Evolutionary conservation across 2,113 vertebrate genomes (phyloP).

Genomic region (Prolemur simus): DNA sequence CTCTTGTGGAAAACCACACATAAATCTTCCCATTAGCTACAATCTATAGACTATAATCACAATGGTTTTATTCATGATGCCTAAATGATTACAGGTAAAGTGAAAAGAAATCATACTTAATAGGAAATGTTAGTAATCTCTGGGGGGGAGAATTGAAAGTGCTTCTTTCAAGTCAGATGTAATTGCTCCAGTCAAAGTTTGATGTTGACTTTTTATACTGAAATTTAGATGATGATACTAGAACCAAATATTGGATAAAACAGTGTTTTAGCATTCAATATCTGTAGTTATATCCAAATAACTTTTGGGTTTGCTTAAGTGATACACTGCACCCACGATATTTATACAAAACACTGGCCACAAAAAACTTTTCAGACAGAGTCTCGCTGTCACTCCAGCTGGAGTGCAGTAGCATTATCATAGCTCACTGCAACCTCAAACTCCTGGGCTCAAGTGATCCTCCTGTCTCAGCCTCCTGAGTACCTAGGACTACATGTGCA

Average conservation of each 20-base stretch:
- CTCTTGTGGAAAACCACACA: background rate
- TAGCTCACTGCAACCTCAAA: no score
- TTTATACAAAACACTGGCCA: background rate
- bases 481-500: no score
- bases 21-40: background rate
- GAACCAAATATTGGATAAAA: background rate
- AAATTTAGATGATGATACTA: background rate
- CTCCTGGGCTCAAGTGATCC: no score
- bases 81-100: background rate
- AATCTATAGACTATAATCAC: background rate
- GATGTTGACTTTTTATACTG: background rate
- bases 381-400: no score
- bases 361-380: background rate
- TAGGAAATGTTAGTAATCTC: background rate
- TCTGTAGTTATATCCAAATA: background rate
- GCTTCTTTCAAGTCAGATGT: background rate
- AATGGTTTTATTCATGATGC: background rate
- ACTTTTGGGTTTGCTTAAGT: background rate
- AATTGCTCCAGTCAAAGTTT: background rate
- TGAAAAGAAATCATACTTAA: background rate
- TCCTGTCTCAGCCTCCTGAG: no score
- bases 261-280: background rate
- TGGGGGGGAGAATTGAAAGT: background rate
- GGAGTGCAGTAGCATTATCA: no score
- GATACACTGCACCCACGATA: background rate